Percentiles rank a stretch among this genome's conserved stretches.
phyloP scores from a whole-genome alignment of 2,113 vertebrate genomes.

The Labeo rohita region DNA sequence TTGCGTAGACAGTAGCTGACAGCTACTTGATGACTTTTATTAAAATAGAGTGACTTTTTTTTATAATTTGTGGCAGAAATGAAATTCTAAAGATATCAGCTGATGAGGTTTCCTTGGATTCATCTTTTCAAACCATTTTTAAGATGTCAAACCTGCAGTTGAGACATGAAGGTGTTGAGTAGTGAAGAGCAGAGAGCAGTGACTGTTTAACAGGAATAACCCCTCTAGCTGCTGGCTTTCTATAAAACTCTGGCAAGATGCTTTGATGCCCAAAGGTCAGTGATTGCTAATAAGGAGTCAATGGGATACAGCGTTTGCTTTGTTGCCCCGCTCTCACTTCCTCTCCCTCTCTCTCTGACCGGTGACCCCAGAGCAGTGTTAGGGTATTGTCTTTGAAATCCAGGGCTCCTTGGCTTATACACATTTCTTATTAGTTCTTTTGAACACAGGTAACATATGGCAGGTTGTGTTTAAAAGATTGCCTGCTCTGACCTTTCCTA shows the following conservation, averaged over 20 bases:
- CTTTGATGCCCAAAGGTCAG: slow-evolving; percentile 80
- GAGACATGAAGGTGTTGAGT: slow-evolving; percentile 64
- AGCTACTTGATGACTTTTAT: background rate
- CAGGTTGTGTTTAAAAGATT: slow-evolving; percentile 90
- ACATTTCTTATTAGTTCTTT: slow-evolving; percentile 90
- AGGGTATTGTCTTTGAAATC: slow-evolving; percentile 83
- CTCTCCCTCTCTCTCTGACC: slow-evolving; percentile 51
- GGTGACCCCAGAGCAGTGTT: slow-evolving; percentile 60
- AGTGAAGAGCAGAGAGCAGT: slow-evolving; percentile 67
- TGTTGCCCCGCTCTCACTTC: slow-evolving; percentile 54
- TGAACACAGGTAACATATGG: slow-evolving; percentile 88
- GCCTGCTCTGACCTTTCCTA: slow-evolving; percentile 90
- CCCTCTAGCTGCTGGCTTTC: slow-evolving; percentile 72
- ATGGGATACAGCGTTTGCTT: slow-evolving; percentile 73
- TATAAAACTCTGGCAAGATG: slow-evolving; percentile 74
- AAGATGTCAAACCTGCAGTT: slow-evolving; percentile 21
- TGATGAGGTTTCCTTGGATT: background rate
- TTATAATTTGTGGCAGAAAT: background rate
- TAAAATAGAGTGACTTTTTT: background rate
- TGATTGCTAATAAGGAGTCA: slow-evolving; percentile 82
- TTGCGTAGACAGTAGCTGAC: background rate
- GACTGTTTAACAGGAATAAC: slow-evolving; percentile 69
- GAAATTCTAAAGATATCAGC: background rate
- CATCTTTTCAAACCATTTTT: slow-evolving; percentile 2
- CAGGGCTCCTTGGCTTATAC: slow-evolving; percentile 81